These are phyloP conservation scores for Sebastes goodei DNA, from an alignment of 2,797 vertebrate genomes.

Conservation along the genomic window DNA sequence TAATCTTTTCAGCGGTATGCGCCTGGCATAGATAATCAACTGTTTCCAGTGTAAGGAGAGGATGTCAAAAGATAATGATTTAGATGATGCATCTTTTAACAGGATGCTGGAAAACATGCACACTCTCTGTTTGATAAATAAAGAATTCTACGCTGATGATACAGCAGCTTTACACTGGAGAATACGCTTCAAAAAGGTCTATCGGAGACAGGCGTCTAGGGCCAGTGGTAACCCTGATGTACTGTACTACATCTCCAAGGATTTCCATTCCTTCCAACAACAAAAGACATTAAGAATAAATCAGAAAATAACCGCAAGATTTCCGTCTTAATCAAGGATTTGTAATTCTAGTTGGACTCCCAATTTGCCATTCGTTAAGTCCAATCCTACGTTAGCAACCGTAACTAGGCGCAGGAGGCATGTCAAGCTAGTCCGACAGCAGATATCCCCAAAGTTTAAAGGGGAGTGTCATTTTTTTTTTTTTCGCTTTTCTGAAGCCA, in stretches of 20 bases:
- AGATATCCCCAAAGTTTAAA: too few relatives aligned
- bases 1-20: background rate
- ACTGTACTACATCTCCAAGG: background rate
- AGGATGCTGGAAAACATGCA: background rate
- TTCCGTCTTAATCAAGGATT: background rate
- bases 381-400: too few relatives aligned
- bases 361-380: background rate
- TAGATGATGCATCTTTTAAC: slow-evolving; percentile 17
- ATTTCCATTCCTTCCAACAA: background rate
- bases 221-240: background rate
- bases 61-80: slow-evolving; percentile 26
- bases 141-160: slow-evolving; percentile 13
- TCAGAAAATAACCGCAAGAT: background rate
- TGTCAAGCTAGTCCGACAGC: too few relatives aligned
- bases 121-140: slow-evolving; percentile 20
- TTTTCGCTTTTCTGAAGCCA: too few relatives aligned
- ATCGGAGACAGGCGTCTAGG: background rate
- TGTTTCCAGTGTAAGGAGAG: background rate
- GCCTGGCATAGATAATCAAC: slow-evolving; percentile 10
- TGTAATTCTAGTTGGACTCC: background rate
- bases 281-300: background rate
- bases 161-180: background rate
- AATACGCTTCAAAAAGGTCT: background rate
- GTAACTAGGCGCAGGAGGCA: too few relatives aligned
- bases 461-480: too few relatives aligned